Evolutionary conservation across 2,888 invertebrate genomes (phyloP).

Genomic region (Fabriciana adippe): DNA sequence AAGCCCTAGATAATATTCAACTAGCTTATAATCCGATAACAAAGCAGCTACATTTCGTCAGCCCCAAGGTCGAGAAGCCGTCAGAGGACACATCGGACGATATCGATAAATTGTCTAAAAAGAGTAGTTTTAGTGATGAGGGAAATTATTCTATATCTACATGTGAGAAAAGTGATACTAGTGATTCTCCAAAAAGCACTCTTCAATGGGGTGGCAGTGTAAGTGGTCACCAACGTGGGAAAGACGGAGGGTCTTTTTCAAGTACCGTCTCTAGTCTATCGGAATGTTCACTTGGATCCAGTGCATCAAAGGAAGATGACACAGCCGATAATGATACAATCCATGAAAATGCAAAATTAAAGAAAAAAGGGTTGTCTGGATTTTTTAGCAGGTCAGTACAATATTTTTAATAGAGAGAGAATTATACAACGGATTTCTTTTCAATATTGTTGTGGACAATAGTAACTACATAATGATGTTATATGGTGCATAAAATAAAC

Average conservation of each 20-base stretch:
- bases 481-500: slow-evolving; percentile 18
- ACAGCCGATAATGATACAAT: slow-evolving; percentile 54
- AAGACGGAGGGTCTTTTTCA: slow-evolving; percentile 84
- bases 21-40: slow-evolving; percentile 89
- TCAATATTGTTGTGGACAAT: not conserved
- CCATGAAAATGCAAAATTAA: slow-evolving; percentile 72
- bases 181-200: slow-evolving; percentile 78
- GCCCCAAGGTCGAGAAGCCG: slow-evolving; percentile 68
- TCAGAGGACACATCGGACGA: slow-evolving; percentile 62
- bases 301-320: slow-evolving; percentile 78
- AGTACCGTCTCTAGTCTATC: slow-evolving; percentile 87
- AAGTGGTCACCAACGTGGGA: slow-evolving; percentile 77
- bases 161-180: slow-evolving; percentile 78
- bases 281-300: slow-evolving; percentile 86
- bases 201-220: slow-evolving; percentile 76
- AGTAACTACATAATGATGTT: slow-evolving; percentile 3
- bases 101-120: slow-evolving; percentile 73
- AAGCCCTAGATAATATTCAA: slow-evolving; percentile 88
- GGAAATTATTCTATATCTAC: slow-evolving; percentile 77
- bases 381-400: slow-evolving; percentile 84
- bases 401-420: slow-evolving; percentile 5
- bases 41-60: slow-evolving; percentile 86
- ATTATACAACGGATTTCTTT: not conserved
- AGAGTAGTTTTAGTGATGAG: slow-evolving; percentile 79
- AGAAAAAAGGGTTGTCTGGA: slow-evolving; percentile 83